Base-by-base conservation (phyloP, 2,113 vertebrate genomes). In the Gila orcuttii region DNA sequence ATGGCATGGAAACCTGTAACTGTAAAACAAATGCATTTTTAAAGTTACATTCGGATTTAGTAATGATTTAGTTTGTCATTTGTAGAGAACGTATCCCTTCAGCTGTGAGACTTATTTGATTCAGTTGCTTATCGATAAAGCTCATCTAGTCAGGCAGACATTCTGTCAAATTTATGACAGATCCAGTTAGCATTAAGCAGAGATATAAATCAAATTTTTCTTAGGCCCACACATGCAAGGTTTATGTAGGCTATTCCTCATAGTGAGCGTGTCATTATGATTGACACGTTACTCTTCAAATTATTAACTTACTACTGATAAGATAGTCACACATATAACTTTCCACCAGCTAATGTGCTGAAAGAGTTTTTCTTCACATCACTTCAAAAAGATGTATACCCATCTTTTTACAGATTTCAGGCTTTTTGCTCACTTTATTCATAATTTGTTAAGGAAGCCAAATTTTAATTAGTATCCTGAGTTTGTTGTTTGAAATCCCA, bases 131-230 rank as follows among this genome's bases (percentile, higher is more conserved):
- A 71, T 71, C 45, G 11, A 82, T 82, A 82, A 52, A 82, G 28
- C 64, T 60, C 31, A 50, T 55, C 45, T 50, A n/a, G 36, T 64
- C 59, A 59, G 23, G 45, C 45, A 69, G 45, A 69, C 80, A 55
- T 12, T 23, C 80, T 82, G 80, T 82, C 80, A 82, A 17, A 82
- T 52, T 52, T 68, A 64, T 80, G 80, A 82, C 80, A 71, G 80
- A 82, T 82, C 28, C 80, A 71, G 80, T 82, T 71, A 68, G 47
- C 42, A 52, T 68, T 82, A 71, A 82, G 42, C 15, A 21, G 80
- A 82, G 80, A 81, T 81, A 81, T 28, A 81, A 66, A 64, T 69
- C 4, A 71, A n/a, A 33, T 3, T 36, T 33, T 52, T 78, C 31
- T 59, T 15, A 36, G 21, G 21, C 62, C 79, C 45, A 55, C 42